These are phyloP conservation scores for Clarias macrocephalus DNA, from an alignment of 2,113 vertebrate genomes.

Conservation along the genomic window DNA sequence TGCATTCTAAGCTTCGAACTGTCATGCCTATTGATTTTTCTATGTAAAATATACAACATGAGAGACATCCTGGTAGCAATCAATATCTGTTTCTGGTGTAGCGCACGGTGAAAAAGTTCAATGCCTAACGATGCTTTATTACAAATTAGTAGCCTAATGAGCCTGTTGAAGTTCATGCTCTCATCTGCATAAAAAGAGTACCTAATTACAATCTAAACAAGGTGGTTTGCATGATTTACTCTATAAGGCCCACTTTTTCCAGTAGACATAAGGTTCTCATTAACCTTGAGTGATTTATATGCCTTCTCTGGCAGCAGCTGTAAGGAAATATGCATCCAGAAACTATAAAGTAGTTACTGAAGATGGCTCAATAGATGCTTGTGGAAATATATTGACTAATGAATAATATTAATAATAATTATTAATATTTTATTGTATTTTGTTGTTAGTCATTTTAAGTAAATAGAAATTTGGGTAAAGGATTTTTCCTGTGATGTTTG, in stretches of 20 bases:
- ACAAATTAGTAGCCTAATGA: conserved; percentile 45
- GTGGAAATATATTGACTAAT: background rate
- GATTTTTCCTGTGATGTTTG: background rate
- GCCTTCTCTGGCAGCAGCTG: conserved; percentile 20
- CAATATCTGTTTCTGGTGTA: conserved; percentile 37
- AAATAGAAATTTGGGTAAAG: background rate
- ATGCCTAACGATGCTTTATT: conserved; percentile 42
- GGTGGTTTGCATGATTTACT: conserved; percentile 12
- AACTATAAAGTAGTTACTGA: conserved; percentile 4
- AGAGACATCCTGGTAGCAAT: conserved; percentile 45
- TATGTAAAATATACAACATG: conserved; percentile 26
- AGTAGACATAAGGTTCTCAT: conserved; percentile 32
- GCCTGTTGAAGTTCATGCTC: conserved; percentile 19
- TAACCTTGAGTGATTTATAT: conserved; percentile 30
- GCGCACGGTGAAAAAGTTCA: conserved; percentile 41
- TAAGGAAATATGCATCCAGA: conserved; percentile 6
- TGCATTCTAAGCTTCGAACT: conserved; percentile 48
- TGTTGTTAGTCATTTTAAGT: background rate
- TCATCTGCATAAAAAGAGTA: conserved; percentile 27
- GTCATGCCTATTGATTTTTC: conserved; percentile 55
- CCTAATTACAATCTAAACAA: conserved; percentile 17
- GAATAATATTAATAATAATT: conserved; percentile 1
- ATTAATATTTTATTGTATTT: background rate
- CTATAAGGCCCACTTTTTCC: conserved; percentile 12
- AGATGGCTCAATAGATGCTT: background rate